A percentile compares a stretch with the other conserved stretches of the same genome.
phyloP scores from a whole-genome alignment of 2,113 vertebrate species.

The Aix galericulata region DNA sequence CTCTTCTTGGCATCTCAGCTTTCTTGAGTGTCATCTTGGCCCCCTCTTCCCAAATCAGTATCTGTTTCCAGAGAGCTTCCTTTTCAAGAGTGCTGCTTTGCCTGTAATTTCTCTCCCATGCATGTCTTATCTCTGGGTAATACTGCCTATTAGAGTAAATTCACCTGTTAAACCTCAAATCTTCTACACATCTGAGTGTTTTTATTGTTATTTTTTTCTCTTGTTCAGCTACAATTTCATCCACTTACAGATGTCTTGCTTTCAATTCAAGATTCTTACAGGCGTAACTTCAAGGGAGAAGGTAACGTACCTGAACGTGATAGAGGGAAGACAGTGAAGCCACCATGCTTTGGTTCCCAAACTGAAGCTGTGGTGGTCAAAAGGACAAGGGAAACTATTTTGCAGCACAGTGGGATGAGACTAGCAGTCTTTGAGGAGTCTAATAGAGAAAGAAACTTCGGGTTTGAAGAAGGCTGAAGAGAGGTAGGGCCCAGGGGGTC shows the following conservation, averaged over 20 bases:
- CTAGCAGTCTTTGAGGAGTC: neutral
- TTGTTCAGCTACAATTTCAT: neutral
- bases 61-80: neutral
- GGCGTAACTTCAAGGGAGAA: neutral
- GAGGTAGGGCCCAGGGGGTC: neutral
- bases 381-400: neutral
- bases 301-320: neutral
- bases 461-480: neutral
- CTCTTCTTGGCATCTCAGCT: neutral
- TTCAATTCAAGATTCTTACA: neutral
- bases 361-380: neutral
- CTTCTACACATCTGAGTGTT: neutral
- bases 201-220: neutral
- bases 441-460: neutral
- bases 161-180: neutral
- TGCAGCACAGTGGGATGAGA: neutral
- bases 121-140: neutral
- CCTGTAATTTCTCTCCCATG: neutral
- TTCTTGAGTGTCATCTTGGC: neutral
- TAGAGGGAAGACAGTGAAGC: neutral
- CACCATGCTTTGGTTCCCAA: neutral
- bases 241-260: neutral
- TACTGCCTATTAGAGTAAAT: neutral
- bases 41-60: neutral
- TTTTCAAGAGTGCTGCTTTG: neutral